Conservation (phyloP, 2,113 vertebrate genomes). For the Callocephalon fimbriatum region DNA sequence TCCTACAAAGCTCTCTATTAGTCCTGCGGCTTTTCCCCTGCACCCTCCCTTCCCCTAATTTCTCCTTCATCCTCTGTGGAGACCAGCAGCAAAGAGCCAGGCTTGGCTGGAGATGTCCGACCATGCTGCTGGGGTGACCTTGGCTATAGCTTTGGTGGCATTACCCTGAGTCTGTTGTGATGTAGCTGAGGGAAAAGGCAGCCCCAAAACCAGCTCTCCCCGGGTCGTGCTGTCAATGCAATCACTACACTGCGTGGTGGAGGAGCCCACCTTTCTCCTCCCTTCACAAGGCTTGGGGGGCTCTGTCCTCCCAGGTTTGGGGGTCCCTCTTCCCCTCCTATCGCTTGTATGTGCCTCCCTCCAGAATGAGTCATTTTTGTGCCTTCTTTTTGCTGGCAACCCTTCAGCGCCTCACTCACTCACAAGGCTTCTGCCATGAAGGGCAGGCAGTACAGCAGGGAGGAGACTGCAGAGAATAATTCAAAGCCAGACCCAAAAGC, state of each 20-base stretch:
- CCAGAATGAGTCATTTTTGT: background rate
- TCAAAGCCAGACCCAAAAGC: background rate
- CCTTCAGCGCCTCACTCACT: background rate
- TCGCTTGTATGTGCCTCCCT: background rate
- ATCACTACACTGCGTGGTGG: accelerated
- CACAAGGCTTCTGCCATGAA: accelerated
- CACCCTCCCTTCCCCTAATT: background rate
- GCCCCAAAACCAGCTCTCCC: background rate
- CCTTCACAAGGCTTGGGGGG: background rate
- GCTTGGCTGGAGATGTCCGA: background rate
- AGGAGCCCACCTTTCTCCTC: background rate
- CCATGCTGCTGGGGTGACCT: accelerated
- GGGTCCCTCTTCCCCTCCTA: background rate
- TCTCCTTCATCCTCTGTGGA: background rate
- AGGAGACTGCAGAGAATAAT: background rate
- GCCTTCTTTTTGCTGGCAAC: background rate
- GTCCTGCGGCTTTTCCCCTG: background rate
- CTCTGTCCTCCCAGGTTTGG: background rate
- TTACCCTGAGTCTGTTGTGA: background rate
- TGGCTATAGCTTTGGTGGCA: background rate
- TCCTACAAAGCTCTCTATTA: conserved; percentile 38
- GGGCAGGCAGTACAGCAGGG: background rate
- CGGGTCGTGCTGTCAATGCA: accelerated
- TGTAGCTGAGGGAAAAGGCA: background rate
- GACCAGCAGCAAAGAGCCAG: background rate